Conservation (phyloP, 2,888 invertebrate genomes). For the Busseola fusca region DNA sequence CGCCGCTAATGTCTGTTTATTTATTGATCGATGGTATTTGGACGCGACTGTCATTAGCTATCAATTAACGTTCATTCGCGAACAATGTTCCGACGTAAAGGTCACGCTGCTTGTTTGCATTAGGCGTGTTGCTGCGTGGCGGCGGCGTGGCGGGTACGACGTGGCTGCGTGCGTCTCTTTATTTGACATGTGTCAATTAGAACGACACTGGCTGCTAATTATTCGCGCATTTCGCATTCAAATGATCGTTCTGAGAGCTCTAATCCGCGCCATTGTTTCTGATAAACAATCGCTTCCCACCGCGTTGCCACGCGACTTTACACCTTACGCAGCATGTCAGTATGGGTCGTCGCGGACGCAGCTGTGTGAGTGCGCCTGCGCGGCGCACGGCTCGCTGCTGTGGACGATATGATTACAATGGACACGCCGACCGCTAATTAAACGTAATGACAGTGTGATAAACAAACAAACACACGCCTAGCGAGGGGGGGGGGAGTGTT, state of each 20-base stretch:
- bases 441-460: conserved; percentile 74
- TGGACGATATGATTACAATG: conserved; percentile 50
- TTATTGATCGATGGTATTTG: conserved; percentile 68
- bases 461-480: conserved; percentile 71
- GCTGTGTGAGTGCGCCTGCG: conserved; percentile 26
- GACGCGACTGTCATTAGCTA: conserved; percentile 28
- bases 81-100: conserved; percentile 22
- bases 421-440: conserved; percentile 71
- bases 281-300: conserved; percentile 64
- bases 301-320: conserved; percentile 14
- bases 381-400: conserved; percentile 31
- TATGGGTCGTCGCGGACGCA: background rate
- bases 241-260: conserved; percentile 57
- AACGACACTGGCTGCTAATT: conserved; percentile 54
- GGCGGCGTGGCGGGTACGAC: background rate
- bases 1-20: conserved; percentile 55
- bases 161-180: background rate
- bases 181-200: conserved; percentile 60
- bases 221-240: conserved; percentile 60
- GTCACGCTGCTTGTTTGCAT: background rate
- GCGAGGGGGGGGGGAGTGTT: background rate
- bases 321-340: conserved; percentile 8
- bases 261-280: conserved; percentile 68
- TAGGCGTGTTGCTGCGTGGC: background rate
- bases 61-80: conserved; percentile 17